Conservation (phyloP, 2,113 vertebrate genomes). For the Erpornis zantholeuca region DNA sequence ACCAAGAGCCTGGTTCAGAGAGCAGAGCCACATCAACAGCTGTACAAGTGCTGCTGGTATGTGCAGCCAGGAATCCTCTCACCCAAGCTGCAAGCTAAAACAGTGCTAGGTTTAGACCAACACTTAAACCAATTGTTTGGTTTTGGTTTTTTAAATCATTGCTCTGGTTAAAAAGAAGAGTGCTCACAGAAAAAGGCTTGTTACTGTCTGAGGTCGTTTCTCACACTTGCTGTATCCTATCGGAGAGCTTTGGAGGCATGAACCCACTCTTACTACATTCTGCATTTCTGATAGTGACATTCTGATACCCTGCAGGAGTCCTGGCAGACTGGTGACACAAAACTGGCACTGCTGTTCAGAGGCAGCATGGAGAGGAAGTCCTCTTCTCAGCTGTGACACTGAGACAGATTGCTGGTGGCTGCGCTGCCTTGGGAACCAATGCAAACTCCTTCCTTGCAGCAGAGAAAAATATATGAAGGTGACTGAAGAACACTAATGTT, state of each 20-base stretch:
- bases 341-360: neutral
- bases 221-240: neutral
- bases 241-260: neutral
- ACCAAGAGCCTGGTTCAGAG: neutral
- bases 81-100: neutral
- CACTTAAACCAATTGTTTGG: neutral
- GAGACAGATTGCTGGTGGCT: neutral
- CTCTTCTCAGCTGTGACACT: neutral
- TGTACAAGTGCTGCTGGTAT: fast-evolving
- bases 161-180: neutral
- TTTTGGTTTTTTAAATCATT: neutral
- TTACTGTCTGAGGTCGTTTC: neutral
- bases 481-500: neutral
- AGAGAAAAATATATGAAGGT: neutral
- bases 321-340: neutral
- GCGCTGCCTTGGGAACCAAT: neutral
- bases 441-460: neutral
- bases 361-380: neutral
- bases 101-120: neutral
- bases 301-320: no score
- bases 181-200: neutral
- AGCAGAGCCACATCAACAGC: neutral
- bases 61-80: neutral
- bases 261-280: neutral
- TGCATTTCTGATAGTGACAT: neutral